phyloP scores from a whole-genome alignment of 2,888 invertebrate species.

The Drosophila neutralis region DNA sequence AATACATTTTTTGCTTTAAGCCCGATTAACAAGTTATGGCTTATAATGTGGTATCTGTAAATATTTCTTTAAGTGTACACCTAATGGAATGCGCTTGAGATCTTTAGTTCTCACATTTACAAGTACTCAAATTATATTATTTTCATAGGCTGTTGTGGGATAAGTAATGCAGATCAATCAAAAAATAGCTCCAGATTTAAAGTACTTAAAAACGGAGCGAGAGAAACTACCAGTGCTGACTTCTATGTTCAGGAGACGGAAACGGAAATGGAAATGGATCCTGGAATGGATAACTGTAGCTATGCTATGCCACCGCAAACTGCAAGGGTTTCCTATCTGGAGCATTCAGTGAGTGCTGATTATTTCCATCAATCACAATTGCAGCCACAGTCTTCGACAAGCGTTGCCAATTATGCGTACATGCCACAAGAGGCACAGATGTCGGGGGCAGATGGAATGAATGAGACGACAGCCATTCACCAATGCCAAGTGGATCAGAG shows the following conservation, averaged over 20 bases:
- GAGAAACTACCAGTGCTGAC: conserved; percentile 7
- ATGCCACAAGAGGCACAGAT: neutral
- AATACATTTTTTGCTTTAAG: too few relatives aligned
- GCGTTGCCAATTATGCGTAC: conserved; percentile 4
- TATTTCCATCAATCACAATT: conserved; percentile 6
- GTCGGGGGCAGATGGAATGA: neutral
- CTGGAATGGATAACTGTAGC: neutral
- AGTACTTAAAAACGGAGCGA: neutral
- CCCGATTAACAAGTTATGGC: too few relatives aligned
- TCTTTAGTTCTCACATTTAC: neutral
- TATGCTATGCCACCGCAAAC: neutral
- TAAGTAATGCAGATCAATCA: neutral
- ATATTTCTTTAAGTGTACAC: neutral
- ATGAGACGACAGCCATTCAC: neutral
- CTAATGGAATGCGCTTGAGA: neutral
- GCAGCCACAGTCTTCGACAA: neutral
- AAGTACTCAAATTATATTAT: neutral
- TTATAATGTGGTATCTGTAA: too few relatives aligned
- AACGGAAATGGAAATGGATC: neutral
- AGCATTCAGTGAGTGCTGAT: neutral
- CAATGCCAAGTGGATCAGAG: conserved; percentile 3
- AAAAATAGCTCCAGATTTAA: neutral
- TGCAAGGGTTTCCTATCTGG: neutral
- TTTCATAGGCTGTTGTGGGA: neutral
- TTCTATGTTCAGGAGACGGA: conserved; percentile 22